A percentile compares a stretch with the other conserved stretches of the same genome.
phyloP scores from a whole-genome alignment of 2,797 vertebrate species.

The Acanthiza pusilla region DNA sequence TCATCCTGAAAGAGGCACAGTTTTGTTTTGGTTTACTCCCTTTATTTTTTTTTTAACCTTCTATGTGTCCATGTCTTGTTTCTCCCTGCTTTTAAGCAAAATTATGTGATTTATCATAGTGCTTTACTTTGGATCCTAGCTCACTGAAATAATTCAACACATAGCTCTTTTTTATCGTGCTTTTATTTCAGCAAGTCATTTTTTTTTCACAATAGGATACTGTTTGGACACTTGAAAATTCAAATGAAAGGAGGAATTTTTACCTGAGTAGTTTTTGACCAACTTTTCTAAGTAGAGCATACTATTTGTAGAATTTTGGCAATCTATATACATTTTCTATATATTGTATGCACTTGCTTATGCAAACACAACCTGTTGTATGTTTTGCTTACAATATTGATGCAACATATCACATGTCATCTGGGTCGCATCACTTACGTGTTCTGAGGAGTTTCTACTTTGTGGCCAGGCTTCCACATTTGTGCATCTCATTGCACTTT shows the following conservation, averaged over 20 bases:
- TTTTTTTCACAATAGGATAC: background rate
- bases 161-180: slow-evolving; percentile 24
- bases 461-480: background rate
- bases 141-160: slow-evolving; percentile 13
- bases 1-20: slow-evolving; percentile 1
- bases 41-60: background rate
- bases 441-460: background rate
- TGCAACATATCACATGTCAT: background rate
- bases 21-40: background rate
- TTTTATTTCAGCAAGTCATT: background rate
- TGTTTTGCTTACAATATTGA: background rate
- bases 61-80: background rate
- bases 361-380: background rate
- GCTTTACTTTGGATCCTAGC: background rate
- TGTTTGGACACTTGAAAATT: background rate
- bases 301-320: background rate
- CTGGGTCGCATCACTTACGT: background rate
- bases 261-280: background rate
- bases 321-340: background rate
- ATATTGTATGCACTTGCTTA: background rate
- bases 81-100: slow-evolving; percentile 1
- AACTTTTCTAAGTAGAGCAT: background rate
- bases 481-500: background rate
- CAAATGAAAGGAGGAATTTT: background rate
- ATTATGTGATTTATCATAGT: background rate